Evolutionary conservation across 2,113 vertebrate species (phyloP).

Genomic region (Nothoprocta pentlandii): DNA sequence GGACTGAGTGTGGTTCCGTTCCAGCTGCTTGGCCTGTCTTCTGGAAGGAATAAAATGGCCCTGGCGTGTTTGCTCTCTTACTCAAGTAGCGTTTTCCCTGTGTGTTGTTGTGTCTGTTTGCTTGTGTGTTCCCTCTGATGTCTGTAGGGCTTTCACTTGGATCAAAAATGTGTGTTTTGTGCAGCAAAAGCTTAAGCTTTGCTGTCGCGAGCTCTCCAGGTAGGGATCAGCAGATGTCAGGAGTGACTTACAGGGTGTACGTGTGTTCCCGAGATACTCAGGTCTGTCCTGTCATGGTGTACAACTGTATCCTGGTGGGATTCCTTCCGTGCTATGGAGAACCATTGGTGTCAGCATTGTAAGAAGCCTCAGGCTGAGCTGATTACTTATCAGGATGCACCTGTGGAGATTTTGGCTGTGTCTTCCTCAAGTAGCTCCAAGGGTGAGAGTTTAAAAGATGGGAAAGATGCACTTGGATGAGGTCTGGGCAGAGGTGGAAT

Average conservation of each 20-base stretch:
- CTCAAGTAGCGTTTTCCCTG: not conserved
- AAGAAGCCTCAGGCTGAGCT: not conserved
- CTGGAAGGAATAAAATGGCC: not conserved
- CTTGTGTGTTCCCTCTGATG: not conserved
- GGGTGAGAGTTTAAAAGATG: not conserved
- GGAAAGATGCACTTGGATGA: not conserved
- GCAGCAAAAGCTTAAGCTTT: not conserved
- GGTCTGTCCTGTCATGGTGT: not conserved
- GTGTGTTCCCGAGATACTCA: not conserved
- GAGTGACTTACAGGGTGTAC: not conserved
- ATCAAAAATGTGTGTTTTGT: not conserved
- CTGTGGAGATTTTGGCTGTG: not conserved
- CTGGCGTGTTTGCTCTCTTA: not conserved
- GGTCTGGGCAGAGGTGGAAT: not conserved
- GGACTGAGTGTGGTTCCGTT: not conserved
- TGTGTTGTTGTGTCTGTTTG: not conserved
- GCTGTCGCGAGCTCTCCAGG: not conserved
- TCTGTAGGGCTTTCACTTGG: not conserved
- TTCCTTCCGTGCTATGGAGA: not conserved
- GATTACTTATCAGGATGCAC: not conserved
- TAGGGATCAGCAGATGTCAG: not conserved
- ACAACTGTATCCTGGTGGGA: not conserved
- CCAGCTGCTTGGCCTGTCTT: not conserved
- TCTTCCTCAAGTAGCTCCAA: not conserved
- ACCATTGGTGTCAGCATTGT: not conserved